Evolutionary conservation across 2,797 vertebrate species (phyloP), one percentile per base, ranked within the genome.

Genomic region (Botia kubotai): DNA sequence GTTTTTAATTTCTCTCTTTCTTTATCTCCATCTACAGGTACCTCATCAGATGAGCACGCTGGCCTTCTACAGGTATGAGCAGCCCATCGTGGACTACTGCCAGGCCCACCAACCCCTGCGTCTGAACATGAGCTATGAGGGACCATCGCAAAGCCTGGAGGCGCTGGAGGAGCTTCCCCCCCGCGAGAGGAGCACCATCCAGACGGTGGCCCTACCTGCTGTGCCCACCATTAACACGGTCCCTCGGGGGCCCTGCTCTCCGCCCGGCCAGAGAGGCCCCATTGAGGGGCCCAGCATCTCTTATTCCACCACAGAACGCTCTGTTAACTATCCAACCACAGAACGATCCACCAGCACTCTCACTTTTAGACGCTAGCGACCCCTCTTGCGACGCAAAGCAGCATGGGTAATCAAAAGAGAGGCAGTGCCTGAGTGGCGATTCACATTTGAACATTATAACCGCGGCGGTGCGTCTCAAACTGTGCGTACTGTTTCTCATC

Each of bases 51-150:
- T 98, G 95, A 96, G 96, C 82, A 95, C 96, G 21, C 88, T 98
- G 91, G 96, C 97, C 79, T 98, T 97, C 89, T 99, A 97, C 92
- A 95, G 95, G 87, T 98, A 98, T 0, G 97, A 99, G 87, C 97
- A 96, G 86, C 97, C 97, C 0, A 93, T 98, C 66, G 94, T 98
- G 2, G 95, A 97, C 85, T 99, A 97, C 96, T 99, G 97, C 95
- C 97, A 97, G 87, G 97, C 97, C 58, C 98, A 99, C 85, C 97
- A 98, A 89, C 96, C 97, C 19, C 95, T 98, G 82, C 95, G 96
- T 71, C 92, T 97, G 83, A 96, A 95, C 93, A 96, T 97, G 94
- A 95, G 95, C 72, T 98, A 96, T 0, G 97, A 98, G n/a, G 90
- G 93, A 6, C 91, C 96, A 71, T 91, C 94, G 46, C 92, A 91